phyloP scores from a whole-genome alignment of 2,888 invertebrate genomes.

The Agapostemon virescens region DNA sequence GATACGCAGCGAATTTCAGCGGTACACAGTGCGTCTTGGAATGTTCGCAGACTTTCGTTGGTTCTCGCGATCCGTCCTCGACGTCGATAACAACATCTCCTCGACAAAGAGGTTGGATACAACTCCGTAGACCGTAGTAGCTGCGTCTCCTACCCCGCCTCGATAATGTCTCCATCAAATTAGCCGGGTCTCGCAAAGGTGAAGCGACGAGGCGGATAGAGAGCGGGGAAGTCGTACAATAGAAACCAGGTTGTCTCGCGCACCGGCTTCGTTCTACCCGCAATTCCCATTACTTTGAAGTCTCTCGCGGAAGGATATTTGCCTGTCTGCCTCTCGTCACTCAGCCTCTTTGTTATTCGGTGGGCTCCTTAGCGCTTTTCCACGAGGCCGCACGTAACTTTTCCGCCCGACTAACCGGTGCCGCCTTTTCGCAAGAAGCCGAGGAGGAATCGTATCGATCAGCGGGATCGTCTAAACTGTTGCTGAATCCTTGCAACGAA shows the following conservation, averaged over 20 bases:
- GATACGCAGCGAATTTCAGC: neutral
- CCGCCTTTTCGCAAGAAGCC: neutral
- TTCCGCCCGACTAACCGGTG: neutral
- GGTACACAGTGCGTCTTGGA: neutral
- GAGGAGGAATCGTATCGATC: slow-evolving; percentile 3
- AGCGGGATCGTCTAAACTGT: slow-evolving; percentile 11
- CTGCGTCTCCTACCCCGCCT: neutral
- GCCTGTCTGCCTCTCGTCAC: slow-evolving; percentile 56
- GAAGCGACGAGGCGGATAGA: slow-evolving; percentile 16
- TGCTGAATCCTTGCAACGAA: slow-evolving; percentile 17
- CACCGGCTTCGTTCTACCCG: slow-evolving; percentile 27
- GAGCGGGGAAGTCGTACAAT: slow-evolving; percentile 38
- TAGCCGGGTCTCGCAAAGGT: slow-evolving; percentile 21
- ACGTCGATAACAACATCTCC: slow-evolving; percentile 6
- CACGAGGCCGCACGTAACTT: neutral
- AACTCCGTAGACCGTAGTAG: neutral
- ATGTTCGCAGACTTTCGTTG: neutral
- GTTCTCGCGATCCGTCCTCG: neutral
- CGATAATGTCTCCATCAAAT: slow-evolving; percentile 37
- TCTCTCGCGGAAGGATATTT: slow-evolving; percentile 50
- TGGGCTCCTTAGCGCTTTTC: slow-evolving; percentile 34
- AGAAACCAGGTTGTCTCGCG: slow-evolving; percentile 38
- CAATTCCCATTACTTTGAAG: slow-evolving; percentile 46
- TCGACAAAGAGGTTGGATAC: slow-evolving; percentile 5
- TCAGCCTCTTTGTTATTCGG: slow-evolving; percentile 51